Percentiles rank a stretch among this genome's conserved stretches.
These are phyloP conservation scores for Pecten maximus DNA, from an alignment of 2,888 invertebrate species.

Conservation along the genomic window DNA sequence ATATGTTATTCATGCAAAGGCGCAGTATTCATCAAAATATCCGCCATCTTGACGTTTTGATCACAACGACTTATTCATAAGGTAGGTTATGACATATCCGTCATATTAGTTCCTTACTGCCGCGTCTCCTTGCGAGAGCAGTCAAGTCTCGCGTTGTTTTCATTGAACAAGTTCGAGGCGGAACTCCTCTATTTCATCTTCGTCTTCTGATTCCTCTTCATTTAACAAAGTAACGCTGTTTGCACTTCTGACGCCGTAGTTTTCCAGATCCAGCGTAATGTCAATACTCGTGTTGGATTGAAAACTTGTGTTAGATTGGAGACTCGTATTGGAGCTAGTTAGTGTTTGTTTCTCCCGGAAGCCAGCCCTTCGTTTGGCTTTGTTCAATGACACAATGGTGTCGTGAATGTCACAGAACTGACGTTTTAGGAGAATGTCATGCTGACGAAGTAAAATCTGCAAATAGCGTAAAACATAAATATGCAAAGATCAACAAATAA, in stretches of 20 bases:
- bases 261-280: slow-evolving; percentile 60
- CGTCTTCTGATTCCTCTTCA: slow-evolving; percentile 57
- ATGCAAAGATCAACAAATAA: too few species aligned
- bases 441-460: slow-evolving; percentile 74
- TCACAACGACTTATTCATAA: too few species aligned
- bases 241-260: slow-evolving; percentile 67
- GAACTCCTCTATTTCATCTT: slow-evolving; percentile 60
- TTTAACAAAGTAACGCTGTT: slow-evolving; percentile 68
- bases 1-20: too few species aligned
- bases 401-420: slow-evolving; percentile 76
- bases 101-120: slow-evolving; percentile 73
- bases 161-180: slow-evolving; percentile 75
- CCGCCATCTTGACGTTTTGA: too few species aligned
- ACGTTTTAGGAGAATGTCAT: slow-evolving; percentile 74
- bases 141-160: slow-evolving; percentile 76
- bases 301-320: slow-evolving; percentile 57
- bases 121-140: slow-evolving; percentile 73
- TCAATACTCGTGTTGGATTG: slow-evolving; percentile 59
- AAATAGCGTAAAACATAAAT: slow-evolving; percentile 47
- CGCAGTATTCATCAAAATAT: too few species aligned
- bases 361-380: slow-evolving; percentile 45
- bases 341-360: slow-evolving; percentile 40
- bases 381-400: slow-evolving; percentile 68
- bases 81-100: background rate
- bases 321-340: slow-evolving; percentile 47